Base-by-base conservation (phyloP, 1,140 invertebrate genomes). In the Neodiprion virginianus region DNA sequence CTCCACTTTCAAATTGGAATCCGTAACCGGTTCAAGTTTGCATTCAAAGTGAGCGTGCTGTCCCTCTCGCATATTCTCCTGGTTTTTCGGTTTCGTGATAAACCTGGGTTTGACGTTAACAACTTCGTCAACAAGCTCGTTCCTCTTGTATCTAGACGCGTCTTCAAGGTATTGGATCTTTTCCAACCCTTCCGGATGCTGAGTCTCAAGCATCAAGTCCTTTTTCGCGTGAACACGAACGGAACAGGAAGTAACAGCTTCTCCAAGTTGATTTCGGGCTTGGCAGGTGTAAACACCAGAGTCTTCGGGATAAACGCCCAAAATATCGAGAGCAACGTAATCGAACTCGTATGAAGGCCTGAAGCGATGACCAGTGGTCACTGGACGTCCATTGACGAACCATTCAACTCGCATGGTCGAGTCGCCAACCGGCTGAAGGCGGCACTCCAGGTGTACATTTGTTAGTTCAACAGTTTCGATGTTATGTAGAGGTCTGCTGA, bases 41-140 rank as follows among this genome's bases (percentile, higher is more conserved):
- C 97, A 98, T 90, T 99, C 98, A 89, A 99, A 99, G 83, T 99
- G 98, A 71, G 97, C 96, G 81, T 97, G 95, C 79, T 97, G 93
- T 67, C 96, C 94, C 91, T 99, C 98, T 74, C 93, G 90, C 53
- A 98, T 92, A 80, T 95, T 94, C 78, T 94, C 94, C 72, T 95
- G 90, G 71, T 92, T 95, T 86, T 97, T 97, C 7, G 96, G 95
- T 83, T 95, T 93, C 0, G 95, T 96, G 4, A 97, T 87, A 86
- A 97, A 97, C 76, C 91, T 91, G 0, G 96, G 96, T 81, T 93
- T 94, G 8, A 96, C 91, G 79, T 93, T 94, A 8, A 96, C 92
- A 65, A 94, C 90, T 88, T 97, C 96, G 82, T 97, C 96, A 21
- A 96, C 89, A 48, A 93, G 90, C 84, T 96, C 95, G 74, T 92